Conservation (phyloP, 92 coral and sea anemone species). For the Umimayanthus chanpuru region DNA sequence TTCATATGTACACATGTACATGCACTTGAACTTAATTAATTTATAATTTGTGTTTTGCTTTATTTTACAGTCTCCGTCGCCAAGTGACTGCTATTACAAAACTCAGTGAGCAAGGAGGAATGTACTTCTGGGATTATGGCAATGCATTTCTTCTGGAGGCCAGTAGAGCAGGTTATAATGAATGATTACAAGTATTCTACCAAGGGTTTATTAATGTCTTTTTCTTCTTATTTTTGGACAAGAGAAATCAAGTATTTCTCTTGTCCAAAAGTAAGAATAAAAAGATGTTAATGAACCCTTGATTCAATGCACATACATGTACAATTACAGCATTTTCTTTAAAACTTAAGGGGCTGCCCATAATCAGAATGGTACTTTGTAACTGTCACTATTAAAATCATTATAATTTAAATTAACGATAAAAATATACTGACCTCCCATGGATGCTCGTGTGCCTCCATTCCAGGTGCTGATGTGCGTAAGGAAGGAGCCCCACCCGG, state of each 20-base stretch:
- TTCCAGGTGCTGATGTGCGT: constrained; percentile 87
- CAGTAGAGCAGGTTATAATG: constrained; percentile 93
- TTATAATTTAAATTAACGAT: background rate
- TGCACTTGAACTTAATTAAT: too few species aligned
- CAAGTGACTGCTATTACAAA: constrained; percentile 90
- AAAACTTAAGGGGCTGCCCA: too few species aligned
- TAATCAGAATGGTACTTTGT: too few species aligned
- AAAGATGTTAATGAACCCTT: too few species aligned
- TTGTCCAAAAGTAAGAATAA: too few species aligned
- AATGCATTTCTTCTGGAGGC: constrained; percentile 96
- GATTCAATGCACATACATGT: too few species aligned
- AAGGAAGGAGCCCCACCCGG: constrained; percentile 89
- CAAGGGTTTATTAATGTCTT: too few species aligned
- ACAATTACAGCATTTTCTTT: too few species aligned
- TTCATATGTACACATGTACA: too few species aligned
- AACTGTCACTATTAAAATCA: too few species aligned
- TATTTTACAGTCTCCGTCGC: constrained; percentile 69
- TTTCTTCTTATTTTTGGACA: too few species aligned
- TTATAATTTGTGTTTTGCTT: background rate
- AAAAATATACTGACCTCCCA: background rate
- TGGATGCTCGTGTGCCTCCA: background rate
- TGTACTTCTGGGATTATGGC: constrained; percentile 99
- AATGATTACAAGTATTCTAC: background rate
- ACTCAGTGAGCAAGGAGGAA: constrained; percentile 71
- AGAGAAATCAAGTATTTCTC: too few species aligned